Evolutionary conservation across 2,113 vertebrate genomes (phyloP).

Genomic region (Macrotis lagotis): DNA sequence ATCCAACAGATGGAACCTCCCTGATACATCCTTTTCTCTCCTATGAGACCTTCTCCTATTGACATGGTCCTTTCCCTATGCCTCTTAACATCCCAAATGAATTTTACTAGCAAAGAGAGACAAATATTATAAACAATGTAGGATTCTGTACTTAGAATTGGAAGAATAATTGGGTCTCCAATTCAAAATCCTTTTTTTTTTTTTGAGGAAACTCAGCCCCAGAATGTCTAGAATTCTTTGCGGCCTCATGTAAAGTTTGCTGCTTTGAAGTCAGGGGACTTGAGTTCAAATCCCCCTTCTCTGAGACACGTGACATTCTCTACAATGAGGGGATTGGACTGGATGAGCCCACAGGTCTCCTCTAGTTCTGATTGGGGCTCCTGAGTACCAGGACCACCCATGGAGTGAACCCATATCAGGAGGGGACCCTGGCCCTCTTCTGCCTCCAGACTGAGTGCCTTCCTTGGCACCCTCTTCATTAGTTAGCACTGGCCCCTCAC

Average conservation of each 20-base stretch:
- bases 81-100: neutral
- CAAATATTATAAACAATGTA: neutral
- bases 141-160: neutral
- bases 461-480: neutral
- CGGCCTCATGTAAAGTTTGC: neutral
- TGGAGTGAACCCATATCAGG: neutral
- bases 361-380: neutral
- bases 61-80: neutral
- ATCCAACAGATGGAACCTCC: neutral
- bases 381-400: neutral
- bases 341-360: neutral
- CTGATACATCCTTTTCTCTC: neutral
- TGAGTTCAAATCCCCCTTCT: neutral
- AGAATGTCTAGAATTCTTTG: neutral
- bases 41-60: neutral
- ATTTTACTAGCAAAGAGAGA: neutral
- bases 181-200: neutral
- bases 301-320: constrained; percentile 3
- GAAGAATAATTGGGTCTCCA: neutral
- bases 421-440: neutral
- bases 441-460: neutral
- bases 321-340: neutral
- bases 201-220: neutral
- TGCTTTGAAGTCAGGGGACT: constrained; percentile 9
- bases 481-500: neutral